A percentile compares a stretch with the other conserved stretches of the same genome.
Conservation (phyloP, 2,113 vertebrate species). For the Sorex fumeus region DNA sequence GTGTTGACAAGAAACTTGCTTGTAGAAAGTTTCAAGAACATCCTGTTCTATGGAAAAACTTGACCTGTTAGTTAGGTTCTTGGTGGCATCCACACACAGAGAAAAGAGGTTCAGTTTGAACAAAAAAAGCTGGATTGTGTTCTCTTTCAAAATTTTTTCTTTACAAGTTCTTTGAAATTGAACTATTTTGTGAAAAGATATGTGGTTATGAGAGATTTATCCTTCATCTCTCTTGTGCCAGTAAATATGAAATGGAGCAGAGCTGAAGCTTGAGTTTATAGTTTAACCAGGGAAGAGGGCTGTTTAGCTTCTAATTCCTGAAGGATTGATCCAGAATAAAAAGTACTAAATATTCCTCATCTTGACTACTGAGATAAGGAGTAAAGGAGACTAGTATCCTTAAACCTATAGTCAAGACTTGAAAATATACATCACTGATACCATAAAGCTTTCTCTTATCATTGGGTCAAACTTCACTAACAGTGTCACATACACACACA, state of each 20-base stretch:
- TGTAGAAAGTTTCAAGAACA: background rate
- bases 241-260: background rate
- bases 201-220: background rate
- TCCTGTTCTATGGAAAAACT: constrained; percentile 23
- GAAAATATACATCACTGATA: no score
- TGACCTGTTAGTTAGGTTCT: background rate
- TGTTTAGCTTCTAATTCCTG: constrained; percentile 18
- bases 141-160: background rate
- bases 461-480: background rate
- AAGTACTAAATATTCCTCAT: background rate
- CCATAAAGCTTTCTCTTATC: background rate
- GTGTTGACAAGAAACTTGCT: constrained; percentile 12
- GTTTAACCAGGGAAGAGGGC: background rate
- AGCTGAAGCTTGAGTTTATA: background rate
- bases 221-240: background rate
- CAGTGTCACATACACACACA: background rate
- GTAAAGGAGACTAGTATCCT: background rate
- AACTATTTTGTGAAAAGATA: constrained; percentile 20
- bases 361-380: background rate
- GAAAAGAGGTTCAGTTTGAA: background rate
- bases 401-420: background rate
- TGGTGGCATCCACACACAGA: background rate
- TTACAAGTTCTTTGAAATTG: constrained; percentile 38
- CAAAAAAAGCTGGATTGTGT: background rate
- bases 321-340: background rate